Evolutionary conservation across 2,888 invertebrate genomes (phyloP).

Genomic region (Perizoma flavofasciatum): DNA sequence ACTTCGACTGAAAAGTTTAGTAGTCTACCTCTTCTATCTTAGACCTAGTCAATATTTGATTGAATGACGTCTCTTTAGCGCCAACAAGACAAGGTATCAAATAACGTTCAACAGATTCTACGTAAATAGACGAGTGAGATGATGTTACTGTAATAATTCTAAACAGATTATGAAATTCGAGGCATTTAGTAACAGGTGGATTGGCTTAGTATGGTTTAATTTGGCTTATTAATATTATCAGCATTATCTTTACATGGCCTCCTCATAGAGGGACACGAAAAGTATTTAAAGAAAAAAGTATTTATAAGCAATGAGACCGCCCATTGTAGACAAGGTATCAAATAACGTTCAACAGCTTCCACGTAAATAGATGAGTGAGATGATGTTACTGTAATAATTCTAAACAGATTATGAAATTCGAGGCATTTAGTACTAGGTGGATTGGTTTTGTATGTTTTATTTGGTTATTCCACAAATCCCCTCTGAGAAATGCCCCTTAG

Average conservation of each 20-base stretch:
- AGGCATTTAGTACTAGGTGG: conserved; percentile 3
- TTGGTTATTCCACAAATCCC: too few species aligned
- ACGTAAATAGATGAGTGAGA: conserved; percentile 30
- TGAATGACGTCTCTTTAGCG: conserved; percentile 55
- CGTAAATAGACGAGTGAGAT: conserved; percentile 29
- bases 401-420: conserved; percentile 17
- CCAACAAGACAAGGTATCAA: conserved; percentile 64
- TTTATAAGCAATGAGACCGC: too few species aligned
- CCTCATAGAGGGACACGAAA: too few species aligned
- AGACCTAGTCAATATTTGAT: conserved; percentile 49
- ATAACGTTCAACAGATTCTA: conserved; percentile 57
- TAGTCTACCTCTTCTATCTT: conserved; percentile 1
- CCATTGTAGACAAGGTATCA: conserved; percentile 49
- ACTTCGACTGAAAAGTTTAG: too few species aligned
- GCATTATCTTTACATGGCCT: too few species aligned
- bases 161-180: conserved; percentile 17
- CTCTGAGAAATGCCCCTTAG: too few species aligned
- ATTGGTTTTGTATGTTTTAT: conserved; percentile 18
- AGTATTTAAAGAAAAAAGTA: too few species aligned
- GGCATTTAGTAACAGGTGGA: conserved; percentile 1
- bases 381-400: conserved; percentile 14
- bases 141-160: conserved; percentile 15
- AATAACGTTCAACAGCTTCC: conserved; percentile 58
- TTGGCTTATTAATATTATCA: not conserved
- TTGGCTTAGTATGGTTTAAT: conserved; percentile 19